Evolutionary conservation across 92 coral and sea anemone genomes (phyloP).

Genomic region (Porites rus): DNA sequence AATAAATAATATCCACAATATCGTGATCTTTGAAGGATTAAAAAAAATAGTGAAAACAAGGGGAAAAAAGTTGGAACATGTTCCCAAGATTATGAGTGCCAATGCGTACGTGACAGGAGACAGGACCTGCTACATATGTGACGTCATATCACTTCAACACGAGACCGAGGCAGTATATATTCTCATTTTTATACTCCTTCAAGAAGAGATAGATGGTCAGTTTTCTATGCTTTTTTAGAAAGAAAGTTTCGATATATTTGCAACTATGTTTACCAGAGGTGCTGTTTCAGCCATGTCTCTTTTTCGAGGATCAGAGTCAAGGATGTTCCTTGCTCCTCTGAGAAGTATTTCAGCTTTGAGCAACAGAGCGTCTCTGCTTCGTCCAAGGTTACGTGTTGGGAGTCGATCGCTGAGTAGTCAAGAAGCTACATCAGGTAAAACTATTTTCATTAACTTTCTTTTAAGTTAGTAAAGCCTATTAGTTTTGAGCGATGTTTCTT

Average conservation of each 20-base stretch:
- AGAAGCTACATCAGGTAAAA: slow-evolving; percentile 19
- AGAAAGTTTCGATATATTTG: no score
- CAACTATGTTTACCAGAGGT: slow-evolving; percentile 25
- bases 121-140: slow-evolving; percentile 6
- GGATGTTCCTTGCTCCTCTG: background rate
- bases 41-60: background rate
- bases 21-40: background rate
- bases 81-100: background rate
- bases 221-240: background rate
- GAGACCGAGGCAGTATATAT: background rate
- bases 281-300: slow-evolving; percentile 12
- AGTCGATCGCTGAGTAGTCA: slow-evolving; percentile 2
- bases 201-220: background rate
- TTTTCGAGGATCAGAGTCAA: slow-evolving; percentile 21
- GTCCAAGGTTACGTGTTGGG: background rate
- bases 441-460: background rate
- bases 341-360: background rate
- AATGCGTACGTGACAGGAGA: slow-evolving; percentile 3
- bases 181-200: background rate
- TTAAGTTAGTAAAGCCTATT: background rate
- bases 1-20: no score
- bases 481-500: background rate
- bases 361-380: slow-evolving; percentile 6
- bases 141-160: slow-evolving; percentile 2
- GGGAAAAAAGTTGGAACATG: no score